Base-by-base conservation (phyloP, 2,888 invertebrate genomes). In the Dryomyza anilis region DNA sequence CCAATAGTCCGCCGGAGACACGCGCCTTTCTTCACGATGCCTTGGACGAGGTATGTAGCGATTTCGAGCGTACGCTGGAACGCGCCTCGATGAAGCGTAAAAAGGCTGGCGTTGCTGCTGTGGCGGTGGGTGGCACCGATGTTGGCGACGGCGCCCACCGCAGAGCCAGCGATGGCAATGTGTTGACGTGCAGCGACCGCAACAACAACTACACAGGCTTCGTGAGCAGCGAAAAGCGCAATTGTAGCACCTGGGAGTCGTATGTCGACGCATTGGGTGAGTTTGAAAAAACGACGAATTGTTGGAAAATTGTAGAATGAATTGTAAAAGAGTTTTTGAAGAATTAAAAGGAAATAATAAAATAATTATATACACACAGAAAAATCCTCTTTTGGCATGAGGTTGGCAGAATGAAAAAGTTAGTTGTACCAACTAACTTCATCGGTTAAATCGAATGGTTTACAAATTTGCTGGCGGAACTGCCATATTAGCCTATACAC, bases 41-140 rank as follows among this genome's bases (percentile, higher is more conserved):
- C 12, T 83, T 87, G 65, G 84, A 85, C 69, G 86, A 87, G 78
- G 91, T 89, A 64, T 88, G 91, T 65, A 86, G 86, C 63, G 91
- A 91, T 80, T 91, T 91, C 77, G 91, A 91, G 79, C 86, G 88
- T 71, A 89, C 89, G 21, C 81, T 90, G 67, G 87, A 88, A 72
- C 84, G 87, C 64, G 86, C 88, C 53, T 71, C 86, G 76, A 77
- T 81, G 74, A 76, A 75, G 64, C 73, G 76, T 16, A 78, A 80
- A 58, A 82, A 80, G 62, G 68, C 64, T 1, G 68, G 64, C 8
- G 67, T 68, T n/a, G n/a, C 7, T 69, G 45, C n/a, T 62, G 62
- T 48, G 67, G 69, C 48, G 67, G 50, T 61, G 7, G 62, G 55
- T 29, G n/a, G 21, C 45, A 39, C 29, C 12, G 12, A 10, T 14